These are phyloP conservation scores for Platypus cylindrus DNA, from an alignment of 2,888 invertebrate species.

Conservation along the genomic window DNA sequence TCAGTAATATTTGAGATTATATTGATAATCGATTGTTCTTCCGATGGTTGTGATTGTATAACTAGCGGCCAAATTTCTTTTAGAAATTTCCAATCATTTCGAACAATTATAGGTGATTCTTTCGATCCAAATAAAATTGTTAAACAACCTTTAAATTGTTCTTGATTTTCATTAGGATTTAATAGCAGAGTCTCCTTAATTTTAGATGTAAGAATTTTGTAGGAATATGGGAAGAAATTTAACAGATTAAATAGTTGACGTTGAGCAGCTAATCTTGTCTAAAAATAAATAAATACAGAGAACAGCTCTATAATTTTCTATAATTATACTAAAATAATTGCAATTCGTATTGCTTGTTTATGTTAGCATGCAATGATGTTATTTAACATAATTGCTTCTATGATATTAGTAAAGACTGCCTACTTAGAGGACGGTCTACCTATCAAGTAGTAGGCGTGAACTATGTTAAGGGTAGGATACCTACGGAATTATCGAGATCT, in stretches of 20 bases:
- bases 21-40: slow-evolving; percentile 69
- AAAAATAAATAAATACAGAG: slow-evolving; percentile 20
- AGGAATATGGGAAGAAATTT: slow-evolving; percentile 56
- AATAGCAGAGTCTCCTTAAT: slow-evolving; percentile 47
- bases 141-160: slow-evolving; percentile 66
- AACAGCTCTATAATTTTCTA: too few relatives aligned
- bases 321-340: too few relatives aligned
- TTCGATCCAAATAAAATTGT: slow-evolving; percentile 62
- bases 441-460: too few relatives aligned
- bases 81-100: slow-evolving; percentile 65
- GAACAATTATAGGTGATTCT: slow-evolving; percentile 48
- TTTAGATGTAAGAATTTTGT: slow-evolving; percentile 49
- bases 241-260: slow-evolving; percentile 48
- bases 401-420: too few relatives aligned
- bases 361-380: too few relatives aligned
- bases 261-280: slow-evolving; percentile 58
- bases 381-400: too few relatives aligned
- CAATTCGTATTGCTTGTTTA: too few relatives aligned
- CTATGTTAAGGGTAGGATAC: too few relatives aligned
- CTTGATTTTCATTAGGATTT: slow-evolving; percentile 49
- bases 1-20: slow-evolving; percentile 45
- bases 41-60: slow-evolving; percentile 65
- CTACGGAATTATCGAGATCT: too few relatives aligned
- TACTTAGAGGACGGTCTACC: too few relatives aligned
- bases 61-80: slow-evolving; percentile 66